Percentiles rank a stretch among this genome's conserved stretches.
These are phyloP conservation scores for Jacana jacana DNA, from an alignment of 2,113 vertebrate species.

Conservation along the genomic window DNA sequence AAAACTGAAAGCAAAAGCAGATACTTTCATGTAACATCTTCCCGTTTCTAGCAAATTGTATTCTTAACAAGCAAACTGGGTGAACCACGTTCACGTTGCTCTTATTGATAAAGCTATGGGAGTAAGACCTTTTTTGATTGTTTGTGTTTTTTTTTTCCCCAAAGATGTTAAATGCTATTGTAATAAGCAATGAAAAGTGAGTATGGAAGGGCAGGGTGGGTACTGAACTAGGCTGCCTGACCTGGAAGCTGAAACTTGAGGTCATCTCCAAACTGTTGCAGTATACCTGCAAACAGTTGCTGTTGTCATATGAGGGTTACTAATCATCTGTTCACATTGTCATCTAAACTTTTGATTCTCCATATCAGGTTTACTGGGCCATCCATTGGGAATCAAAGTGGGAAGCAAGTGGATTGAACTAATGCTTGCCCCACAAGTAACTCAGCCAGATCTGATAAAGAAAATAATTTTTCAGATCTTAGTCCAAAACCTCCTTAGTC, in stretches of 20 bases:
- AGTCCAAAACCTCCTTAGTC: background rate
- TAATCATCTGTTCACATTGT: background rate
- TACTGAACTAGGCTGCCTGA: background rate
- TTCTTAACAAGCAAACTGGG: background rate
- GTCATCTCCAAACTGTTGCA: background rate
- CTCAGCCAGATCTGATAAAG: background rate
- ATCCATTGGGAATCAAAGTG: background rate
- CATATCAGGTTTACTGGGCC: background rate
- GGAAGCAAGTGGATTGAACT: background rate
- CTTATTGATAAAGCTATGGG: background rate
- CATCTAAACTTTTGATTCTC: background rate
- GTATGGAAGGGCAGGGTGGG: background rate
- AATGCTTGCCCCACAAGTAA: background rate
- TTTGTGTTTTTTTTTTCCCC: background rate
- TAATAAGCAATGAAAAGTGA: background rate
- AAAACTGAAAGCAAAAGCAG: background rate
- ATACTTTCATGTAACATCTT: background rate
- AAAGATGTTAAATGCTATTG: background rate
- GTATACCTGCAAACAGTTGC: background rate
- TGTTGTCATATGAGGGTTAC: background rate
- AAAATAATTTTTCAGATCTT: background rate
- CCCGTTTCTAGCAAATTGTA: background rate
- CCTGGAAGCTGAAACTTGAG: background rate
- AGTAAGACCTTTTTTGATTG: background rate
- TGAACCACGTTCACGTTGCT: background rate